Evolutionary conservation across 2,888 invertebrate species (phyloP).

Genomic region (Hydriomena furcata): DNA sequence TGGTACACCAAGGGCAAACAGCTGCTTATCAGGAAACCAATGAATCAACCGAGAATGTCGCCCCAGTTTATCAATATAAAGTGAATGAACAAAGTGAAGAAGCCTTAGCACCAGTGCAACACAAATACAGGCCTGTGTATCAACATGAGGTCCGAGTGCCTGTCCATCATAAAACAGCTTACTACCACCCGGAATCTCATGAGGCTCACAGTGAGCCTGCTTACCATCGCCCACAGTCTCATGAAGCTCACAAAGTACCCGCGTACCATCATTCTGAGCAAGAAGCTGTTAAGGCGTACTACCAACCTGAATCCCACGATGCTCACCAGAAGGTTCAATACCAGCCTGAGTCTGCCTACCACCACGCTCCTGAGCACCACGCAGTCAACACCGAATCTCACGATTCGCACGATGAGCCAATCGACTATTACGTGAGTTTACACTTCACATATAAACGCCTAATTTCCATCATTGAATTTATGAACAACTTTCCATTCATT

Average conservation of each 20-base stretch:
- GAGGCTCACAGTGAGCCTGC: constrained; percentile 26
- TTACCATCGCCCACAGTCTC: constrained; percentile 16
- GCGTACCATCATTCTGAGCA: constrained; percentile 21
- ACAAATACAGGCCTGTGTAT: constrained; percentile 32
- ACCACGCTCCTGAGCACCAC: constrained; percentile 29
- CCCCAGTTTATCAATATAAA: constrained; percentile 56
- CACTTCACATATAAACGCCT: constrained; percentile 49
- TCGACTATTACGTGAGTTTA: constrained; percentile 77
- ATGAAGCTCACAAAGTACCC: constrained; percentile 10
- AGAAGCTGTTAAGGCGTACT: constrained; percentile 9
- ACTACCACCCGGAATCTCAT: constrained; percentile 20
- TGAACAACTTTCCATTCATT: constrained; percentile 65
- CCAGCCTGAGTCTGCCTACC: constrained; percentile 13
- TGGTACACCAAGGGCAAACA: constrained; percentile 50
- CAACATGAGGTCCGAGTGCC: constrained; percentile 46
- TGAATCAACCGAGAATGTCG: constrained; percentile 51
- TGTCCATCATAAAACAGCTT: background rate
- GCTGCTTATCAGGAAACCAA: constrained; percentile 53
- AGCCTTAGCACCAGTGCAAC: constrained; percentile 36
- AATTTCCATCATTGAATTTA: constrained; percentile 49
- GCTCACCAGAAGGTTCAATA: too few species aligned
- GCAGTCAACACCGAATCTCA: constrained; percentile 12
- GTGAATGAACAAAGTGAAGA: constrained; percentile 45
- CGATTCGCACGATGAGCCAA: constrained; percentile 62
- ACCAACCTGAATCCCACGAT: constrained; percentile 15